Evolutionary conservation across 92 coral and sea anemone species (phyloP).

Genomic region (Umimayanthus kanabou): DNA sequence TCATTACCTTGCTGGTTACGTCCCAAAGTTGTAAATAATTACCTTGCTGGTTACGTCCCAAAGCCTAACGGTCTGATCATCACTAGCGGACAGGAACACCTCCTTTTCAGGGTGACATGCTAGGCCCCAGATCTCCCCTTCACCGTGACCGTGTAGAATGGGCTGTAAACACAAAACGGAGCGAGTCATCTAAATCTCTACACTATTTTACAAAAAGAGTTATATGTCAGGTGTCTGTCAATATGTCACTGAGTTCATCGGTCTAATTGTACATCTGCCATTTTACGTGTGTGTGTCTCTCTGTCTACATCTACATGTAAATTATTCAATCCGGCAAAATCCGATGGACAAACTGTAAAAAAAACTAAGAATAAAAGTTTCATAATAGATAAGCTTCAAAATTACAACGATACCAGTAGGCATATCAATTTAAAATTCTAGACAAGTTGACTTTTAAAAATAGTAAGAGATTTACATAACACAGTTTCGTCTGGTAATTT

Average conservation of each 20-base stretch:
- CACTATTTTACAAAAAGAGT: background rate
- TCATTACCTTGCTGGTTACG: too few species aligned
- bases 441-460: too few species aligned
- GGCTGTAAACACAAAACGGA: slow-evolving; percentile 46
- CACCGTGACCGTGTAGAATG: slow-evolving; percentile 90
- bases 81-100: slow-evolving; percentile 91
- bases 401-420: too few species aligned
- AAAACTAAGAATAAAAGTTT: too few species aligned
- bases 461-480: too few species aligned
- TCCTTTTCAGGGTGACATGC: slow-evolving; percentile 96
- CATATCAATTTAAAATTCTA: too few species aligned
- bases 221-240: background rate
- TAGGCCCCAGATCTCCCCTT: slow-evolving; percentile 99
- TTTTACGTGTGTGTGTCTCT: background rate
- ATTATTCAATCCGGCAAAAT: too few species aligned
- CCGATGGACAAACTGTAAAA: too few species aligned
- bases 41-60: slow-evolving; percentile 97
- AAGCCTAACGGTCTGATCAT: slow-evolving; percentile 88
- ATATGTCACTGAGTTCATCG: background rate
- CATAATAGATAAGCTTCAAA: too few species aligned
- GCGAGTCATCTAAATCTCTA: background rate
- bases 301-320: background rate
- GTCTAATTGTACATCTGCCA: background rate
- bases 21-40: background rate
- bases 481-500: too few species aligned